Conservation (phyloP, 2,797 vertebrate species). For the Anabacerthia variegaticeps region DNA sequence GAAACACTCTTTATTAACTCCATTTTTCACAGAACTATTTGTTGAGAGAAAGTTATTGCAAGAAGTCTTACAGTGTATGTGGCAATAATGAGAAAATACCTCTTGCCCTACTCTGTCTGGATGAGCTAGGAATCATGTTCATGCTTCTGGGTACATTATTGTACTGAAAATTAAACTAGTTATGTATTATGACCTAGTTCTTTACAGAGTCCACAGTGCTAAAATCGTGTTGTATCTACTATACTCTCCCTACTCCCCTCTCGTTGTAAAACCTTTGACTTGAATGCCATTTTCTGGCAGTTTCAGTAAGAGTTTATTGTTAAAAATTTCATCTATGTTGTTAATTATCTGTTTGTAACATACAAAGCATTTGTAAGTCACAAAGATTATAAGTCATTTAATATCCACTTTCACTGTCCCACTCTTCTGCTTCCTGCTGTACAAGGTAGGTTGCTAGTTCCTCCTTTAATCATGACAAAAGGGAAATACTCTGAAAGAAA, state of each 20-base stretch:
- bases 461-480: background rate
- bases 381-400: background rate
- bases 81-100: background rate
- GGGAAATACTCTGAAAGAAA: background rate
- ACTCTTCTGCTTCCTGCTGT: background rate
- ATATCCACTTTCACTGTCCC: background rate
- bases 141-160: background rate
- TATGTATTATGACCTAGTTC: background rate
- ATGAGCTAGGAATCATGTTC: background rate
- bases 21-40: background rate
- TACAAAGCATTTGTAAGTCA: background rate
- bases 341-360: background rate
- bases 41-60: background rate
- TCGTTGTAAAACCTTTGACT: background rate
- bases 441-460: background rate
- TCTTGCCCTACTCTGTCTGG: background rate
- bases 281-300: background rate
- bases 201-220: background rate
- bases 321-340: background rate
- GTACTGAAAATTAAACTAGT: background rate
- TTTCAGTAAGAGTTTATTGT: background rate
- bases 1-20: background rate
- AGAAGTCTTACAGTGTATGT: background rate
- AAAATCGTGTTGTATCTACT: background rate
- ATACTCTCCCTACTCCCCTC: accelerated